phyloP scores from a whole-genome alignment of 2,888 invertebrate species.

The Lithodes maja region DNA sequence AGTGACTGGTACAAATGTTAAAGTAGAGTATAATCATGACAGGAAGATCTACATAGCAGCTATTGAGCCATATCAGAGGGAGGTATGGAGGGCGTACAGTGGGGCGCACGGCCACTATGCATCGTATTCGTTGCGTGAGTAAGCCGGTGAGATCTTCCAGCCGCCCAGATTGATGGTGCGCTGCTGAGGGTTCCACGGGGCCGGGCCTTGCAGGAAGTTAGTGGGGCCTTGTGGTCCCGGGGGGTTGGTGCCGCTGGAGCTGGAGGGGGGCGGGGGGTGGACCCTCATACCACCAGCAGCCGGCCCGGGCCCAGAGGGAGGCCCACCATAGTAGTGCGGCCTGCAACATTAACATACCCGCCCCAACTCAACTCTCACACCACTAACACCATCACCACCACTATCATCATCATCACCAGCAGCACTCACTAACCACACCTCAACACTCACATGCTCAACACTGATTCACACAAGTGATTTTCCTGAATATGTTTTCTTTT shows the following conservation, averaged over 20 bases:
- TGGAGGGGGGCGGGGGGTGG: conserved; percentile 59
- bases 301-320: conserved; percentile 59
- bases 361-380: conserved; percentile 59
- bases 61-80: conserved; percentile 45
- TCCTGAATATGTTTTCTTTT: too few relatives aligned
- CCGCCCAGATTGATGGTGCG: conserved; percentile 68
- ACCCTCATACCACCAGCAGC: conserved; percentile 61
- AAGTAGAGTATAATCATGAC: conserved; percentile 38
- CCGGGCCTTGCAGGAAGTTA: conserved; percentile 62
- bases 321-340: conserved; percentile 64
- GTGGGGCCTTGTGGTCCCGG: conserved; percentile 58
- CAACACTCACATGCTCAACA: background rate
- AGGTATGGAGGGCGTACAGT: conserved; percentile 40
- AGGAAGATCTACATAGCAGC: conserved; percentile 60
- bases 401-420: background rate
- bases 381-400: conserved; percentile 23
- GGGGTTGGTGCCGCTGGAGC: conserved; percentile 31
- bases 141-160: conserved; percentile 70
- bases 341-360: conserved; percentile 65
- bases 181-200: conserved; percentile 61
- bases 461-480: too few relatives aligned
- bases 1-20: conserved; percentile 34
- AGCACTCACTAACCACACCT: background rate
- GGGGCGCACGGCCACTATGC: conserved; percentile 61
- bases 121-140: conserved; percentile 70